phyloP scores from a whole-genome alignment of 2,113 vertebrate genomes.

The Gallinago paraguaiae region DNA sequence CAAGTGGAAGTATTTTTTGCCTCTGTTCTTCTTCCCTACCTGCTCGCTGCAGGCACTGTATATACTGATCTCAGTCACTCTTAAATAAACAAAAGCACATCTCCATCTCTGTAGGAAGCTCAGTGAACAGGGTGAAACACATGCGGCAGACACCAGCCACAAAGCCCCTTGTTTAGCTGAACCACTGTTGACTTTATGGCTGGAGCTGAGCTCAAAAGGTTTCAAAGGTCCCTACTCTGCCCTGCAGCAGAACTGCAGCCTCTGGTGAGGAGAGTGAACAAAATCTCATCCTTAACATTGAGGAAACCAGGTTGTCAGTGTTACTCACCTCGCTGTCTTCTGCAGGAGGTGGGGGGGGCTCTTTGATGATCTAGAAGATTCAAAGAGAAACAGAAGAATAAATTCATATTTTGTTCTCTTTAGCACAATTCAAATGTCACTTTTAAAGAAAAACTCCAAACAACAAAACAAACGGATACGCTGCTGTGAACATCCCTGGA shows the following conservation, averaged over 20 bases:
- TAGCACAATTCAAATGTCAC: background rate
- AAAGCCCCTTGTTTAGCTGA: background rate
- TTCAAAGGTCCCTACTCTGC: background rate
- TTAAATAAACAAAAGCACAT: background rate
- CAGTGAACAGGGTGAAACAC: background rate
- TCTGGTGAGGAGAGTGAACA: background rate
- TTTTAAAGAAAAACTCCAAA: background rate
- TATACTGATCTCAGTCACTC: background rate
- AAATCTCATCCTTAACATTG: background rate
- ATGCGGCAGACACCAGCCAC: background rate
- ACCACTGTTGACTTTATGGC: background rate
- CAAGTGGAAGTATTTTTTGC: background rate
- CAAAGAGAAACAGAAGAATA: background rate
- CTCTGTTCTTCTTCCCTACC: background rate
- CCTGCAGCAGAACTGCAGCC: background rate
- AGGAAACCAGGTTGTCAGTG: background rate
- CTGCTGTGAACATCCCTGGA: background rate
- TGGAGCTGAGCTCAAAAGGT: background rate
- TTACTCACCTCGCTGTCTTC: conserved; percentile 82
- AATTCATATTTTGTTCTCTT: background rate
- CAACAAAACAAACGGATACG: background rate
- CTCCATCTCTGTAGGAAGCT: background rate
- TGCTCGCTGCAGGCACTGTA: background rate
- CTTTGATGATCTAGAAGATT: conserved; percentile 79
- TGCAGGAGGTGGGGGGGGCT: conserved; percentile 77